Evolutionary conservation across 2,888 invertebrate genomes (phyloP), one percentile per base, ranked within the genome.

Genomic region (Spilosoma lubricipeda): DNA sequence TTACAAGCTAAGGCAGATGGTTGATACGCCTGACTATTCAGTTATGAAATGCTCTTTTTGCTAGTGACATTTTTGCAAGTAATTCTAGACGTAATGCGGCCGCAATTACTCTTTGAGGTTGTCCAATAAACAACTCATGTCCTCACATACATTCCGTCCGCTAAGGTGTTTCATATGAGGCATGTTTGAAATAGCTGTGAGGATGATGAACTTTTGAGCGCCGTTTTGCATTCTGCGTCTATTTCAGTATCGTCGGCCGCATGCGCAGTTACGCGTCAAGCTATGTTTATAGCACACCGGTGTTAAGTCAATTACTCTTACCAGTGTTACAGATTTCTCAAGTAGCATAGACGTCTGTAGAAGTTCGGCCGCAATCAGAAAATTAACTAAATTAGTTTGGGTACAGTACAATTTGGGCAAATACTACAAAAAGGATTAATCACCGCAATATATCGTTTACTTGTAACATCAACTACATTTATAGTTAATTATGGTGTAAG

Each of bases 201-300:
- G 92, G 92, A 90, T 93, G 91, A 93, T 93, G 93, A 94, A 93
- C 93, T 90, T 92, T 86, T 87, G 86, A 86, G 83, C 86, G 83
- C 83, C 88, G 90, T 90, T 93, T 93, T 92, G 92, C 91, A 91
- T 91, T 92, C 90, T 89, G 86, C 83, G 85, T 90, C 91, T 93
- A 93, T 93, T 93, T 93, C 90, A 92, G 89, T 87, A 84, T 77
- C 87, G 84, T 84, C 83, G 77, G 84, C 74, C 82, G 81, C 84
- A 83, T 82, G 76, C 77, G 80, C 81, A 85, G 81, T 85, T 82
- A 82, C 82, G 76, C 81, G 85, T 84, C 81, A 81, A 79, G 81
- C 80, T 83, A 81, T 85, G 83, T 87, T 85, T 88, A 84, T 85
- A 81, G 76, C 79, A 69, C 82, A 86, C 85, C 82, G 80, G 84